phyloP scores from a whole-genome alignment of 1,140 invertebrate genomes.

The Penaeus chinensis region DNA sequence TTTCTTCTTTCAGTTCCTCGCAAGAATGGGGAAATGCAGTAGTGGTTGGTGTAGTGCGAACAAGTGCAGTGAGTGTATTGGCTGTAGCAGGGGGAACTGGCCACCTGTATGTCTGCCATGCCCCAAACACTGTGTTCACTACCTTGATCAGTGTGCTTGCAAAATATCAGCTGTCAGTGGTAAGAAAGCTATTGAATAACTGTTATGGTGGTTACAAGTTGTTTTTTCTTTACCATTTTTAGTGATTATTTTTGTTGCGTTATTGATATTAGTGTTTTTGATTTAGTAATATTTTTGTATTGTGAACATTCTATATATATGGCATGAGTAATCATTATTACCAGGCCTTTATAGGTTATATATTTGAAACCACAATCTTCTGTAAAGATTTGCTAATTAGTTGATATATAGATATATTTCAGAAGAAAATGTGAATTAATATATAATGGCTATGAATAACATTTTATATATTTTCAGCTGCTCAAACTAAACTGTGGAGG shows the following conservation, averaged over 20 bases:
- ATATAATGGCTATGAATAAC: too few species aligned
- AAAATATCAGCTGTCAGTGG: constrained; percentile 45
- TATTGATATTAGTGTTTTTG: too few species aligned
- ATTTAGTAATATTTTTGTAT: too few species aligned
- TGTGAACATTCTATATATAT: too few species aligned
- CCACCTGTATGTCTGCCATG: constrained; percentile 47
- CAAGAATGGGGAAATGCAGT: constrained; percentile 49
- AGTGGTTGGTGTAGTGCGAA: constrained; percentile 51
- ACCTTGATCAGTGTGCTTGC: constrained; percentile 33
- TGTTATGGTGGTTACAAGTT: not conserved
- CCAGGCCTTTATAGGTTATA: too few species aligned
- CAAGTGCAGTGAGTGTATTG: constrained; percentile 34
- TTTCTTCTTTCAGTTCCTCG: constrained; percentile 43
- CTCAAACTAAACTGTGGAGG: constrained; percentile 48
- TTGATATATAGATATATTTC: too few species aligned
- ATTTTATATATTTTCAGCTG: constrained; percentile 14
- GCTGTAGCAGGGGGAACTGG: constrained; percentile 39
- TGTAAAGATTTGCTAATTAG: too few species aligned
- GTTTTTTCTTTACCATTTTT: not conserved
- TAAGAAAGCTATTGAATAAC: not conserved
- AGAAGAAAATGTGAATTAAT: too few species aligned
- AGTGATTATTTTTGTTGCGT: not conserved
- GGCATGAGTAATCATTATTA: too few species aligned
- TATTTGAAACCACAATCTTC: too few species aligned
- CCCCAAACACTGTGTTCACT: constrained; percentile 31